Base-by-base conservation (phyloP, 2,888 invertebrate species). In the Hyppa rectilinea region DNA sequence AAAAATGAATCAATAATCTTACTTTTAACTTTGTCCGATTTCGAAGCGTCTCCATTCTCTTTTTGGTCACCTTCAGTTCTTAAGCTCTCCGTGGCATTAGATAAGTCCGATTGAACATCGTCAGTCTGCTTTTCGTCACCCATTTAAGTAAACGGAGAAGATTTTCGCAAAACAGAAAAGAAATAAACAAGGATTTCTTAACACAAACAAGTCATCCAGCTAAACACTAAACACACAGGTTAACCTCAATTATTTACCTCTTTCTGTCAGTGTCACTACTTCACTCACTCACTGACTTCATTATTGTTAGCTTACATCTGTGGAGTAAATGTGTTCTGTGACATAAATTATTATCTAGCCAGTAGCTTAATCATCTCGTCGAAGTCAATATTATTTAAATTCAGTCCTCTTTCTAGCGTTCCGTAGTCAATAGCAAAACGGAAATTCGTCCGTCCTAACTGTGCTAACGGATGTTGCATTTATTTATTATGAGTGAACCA, bases 11-110 rank as follows among this genome's bases (percentile, higher is more conserved):
- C 17, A 70, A n/a, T n/a, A 40, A 56, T 36, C 79, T 82, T 86
- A 95, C 95, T 92, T 94, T 95, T 95, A 29, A 93, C 88, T 93
- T 95, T 95, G 70, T 95, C 95, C 0, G 88, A 84, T 87, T 94
- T 95, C 9, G 78, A 82, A 36, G 81, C 73, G 52, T 95, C 95
- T 2, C 90, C 91, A 74, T 90, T 92, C 47, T 94, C 95, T 82
- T 94, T 95, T 45, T 88, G 88, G 23, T 93, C 93, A 3, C 84
- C 84, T 9, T 93, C 93, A 53, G 89, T 83, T 87, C 93, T 94
- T 40, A 87, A 82, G 66, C 80, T 91, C 58, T 94, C 95, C 26
- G 88, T 88, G 3, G 87, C 89, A 58, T 78, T 87, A 2, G 91
- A 87, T 60, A 89, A 73, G 50, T 92, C 92, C 6, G 84, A 81